Percentiles rank a stretch among this genome's conserved stretches.
Conservation (phyloP, 2,888 invertebrate genomes). For the Amiota mariae region DNA sequence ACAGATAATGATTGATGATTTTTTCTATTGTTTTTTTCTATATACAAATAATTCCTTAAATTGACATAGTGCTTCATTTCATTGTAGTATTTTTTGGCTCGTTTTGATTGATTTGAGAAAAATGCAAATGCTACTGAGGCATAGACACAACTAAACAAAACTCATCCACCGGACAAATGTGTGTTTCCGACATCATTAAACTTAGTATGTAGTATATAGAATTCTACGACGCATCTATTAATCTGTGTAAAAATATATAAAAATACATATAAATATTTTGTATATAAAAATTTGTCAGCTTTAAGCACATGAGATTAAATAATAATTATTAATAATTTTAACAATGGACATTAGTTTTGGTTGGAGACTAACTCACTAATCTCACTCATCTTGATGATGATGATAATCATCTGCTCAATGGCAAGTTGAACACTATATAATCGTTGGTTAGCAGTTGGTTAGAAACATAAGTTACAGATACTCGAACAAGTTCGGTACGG, state of each 20-base stretch:
- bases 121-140: constrained; percentile 52
- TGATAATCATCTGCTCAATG: constrained; percentile 45
- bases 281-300: constrained; percentile 50
- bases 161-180: too few species aligned
- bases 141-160: constrained; percentile 16
- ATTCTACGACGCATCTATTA: too few species aligned
- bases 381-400: constrained; percentile 34
- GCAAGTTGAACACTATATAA: constrained; percentile 36
- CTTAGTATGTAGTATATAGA: too few species aligned
- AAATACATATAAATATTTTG: too few species aligned
- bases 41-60: constrained; percentile 39
- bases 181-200: too few species aligned
- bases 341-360: constrained; percentile 39
- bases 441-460: too few species aligned
- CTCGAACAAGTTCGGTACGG: not conserved
- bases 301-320: constrained; percentile 50
- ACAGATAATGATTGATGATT: constrained; percentile 7
- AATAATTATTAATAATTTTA: constrained; percentile 57
- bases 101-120: constrained; percentile 61
- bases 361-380: constrained; percentile 40
- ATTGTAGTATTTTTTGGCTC: constrained; percentile 23
- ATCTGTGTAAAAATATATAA: too few species aligned
- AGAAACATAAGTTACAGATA: not conserved
- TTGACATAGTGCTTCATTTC: constrained; percentile 5
- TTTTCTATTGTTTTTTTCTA: constrained; percentile 30